Evolutionary conservation across 1,140 invertebrate genomes (phyloP).

Genomic region (Zaprionus davidi): DNA sequence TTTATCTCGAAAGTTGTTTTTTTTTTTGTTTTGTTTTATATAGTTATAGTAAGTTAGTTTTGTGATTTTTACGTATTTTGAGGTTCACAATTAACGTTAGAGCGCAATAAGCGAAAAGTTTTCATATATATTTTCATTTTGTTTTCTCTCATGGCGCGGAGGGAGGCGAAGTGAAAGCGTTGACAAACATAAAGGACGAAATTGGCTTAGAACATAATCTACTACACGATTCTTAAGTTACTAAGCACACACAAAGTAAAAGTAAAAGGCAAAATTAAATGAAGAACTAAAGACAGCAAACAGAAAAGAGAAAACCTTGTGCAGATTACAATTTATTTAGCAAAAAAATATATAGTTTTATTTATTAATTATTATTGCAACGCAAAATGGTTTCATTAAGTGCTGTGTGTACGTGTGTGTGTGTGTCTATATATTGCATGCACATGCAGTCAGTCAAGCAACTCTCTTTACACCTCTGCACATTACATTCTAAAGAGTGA

Average conservation of each 20-base stretch:
- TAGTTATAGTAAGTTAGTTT: constrained; percentile 16
- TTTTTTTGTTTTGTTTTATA: constrained; percentile 13
- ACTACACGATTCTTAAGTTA: constrained; percentile 29
- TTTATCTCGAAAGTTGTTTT: constrained; percentile 23
- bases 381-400: constrained; percentile 36
- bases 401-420: constrained; percentile 21
- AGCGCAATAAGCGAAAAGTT: constrained; percentile 46
- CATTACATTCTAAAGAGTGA: no score
- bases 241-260: constrained; percentile 37
- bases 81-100: constrained; percentile 51
- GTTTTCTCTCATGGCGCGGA: constrained; percentile 18
- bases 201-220: constrained; percentile 4
- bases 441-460: neutral
- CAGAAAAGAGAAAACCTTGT: constrained; percentile 6
- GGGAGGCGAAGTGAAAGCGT: constrained; percentile 2
- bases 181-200: constrained; percentile 7
- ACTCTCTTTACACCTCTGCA: no score
- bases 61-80: constrained; percentile 56
- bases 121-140: constrained; percentile 1
- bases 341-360: constrained; percentile 33
- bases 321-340: constrained; percentile 38
- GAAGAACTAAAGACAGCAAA: constrained; percentile 12
- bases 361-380: constrained; percentile 54
- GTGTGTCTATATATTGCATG: constrained; percentile 20
- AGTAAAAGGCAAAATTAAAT: constrained; percentile 29